Evolutionary conservation across 2,113 vertebrate genomes (phyloP).

Genomic region (Microcebus ravelobensis): DNA sequence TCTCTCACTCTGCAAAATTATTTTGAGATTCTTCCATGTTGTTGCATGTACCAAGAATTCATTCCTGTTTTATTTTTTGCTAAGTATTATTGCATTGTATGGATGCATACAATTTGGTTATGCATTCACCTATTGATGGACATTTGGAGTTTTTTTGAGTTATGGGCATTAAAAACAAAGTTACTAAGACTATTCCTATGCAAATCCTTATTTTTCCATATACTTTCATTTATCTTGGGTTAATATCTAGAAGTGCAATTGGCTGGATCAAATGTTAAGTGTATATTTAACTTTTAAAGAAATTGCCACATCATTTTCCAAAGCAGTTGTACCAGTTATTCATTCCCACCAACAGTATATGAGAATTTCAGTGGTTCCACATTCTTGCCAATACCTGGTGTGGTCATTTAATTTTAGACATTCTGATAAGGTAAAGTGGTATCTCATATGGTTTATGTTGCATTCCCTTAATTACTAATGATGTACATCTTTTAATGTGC

Average conservation of each 20-base stretch:
- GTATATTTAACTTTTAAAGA: background rate
- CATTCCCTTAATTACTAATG: background rate
- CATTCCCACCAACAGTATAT: background rate
- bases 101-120: background rate
- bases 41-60: background rate
- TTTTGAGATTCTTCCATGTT: background rate
- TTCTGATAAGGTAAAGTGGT: background rate
- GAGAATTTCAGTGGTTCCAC: background rate
- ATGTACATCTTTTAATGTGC: background rate
- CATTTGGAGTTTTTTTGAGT: background rate
- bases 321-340: background rate
- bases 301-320: background rate
- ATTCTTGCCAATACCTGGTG: background rate
- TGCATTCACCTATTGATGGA: background rate
- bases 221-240: background rate
- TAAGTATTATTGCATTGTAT: background rate
- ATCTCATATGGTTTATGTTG: background rate
- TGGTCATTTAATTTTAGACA: background rate
- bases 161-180: background rate
- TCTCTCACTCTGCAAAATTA: background rate
- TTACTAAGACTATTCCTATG: background rate
- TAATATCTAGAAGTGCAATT: background rate
- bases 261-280: background rate
- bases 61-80: background rate
- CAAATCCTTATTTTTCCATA: background rate